Conservation (phyloP, 2,888 invertebrate species). For the Heteromurus nitidus region DNA sequence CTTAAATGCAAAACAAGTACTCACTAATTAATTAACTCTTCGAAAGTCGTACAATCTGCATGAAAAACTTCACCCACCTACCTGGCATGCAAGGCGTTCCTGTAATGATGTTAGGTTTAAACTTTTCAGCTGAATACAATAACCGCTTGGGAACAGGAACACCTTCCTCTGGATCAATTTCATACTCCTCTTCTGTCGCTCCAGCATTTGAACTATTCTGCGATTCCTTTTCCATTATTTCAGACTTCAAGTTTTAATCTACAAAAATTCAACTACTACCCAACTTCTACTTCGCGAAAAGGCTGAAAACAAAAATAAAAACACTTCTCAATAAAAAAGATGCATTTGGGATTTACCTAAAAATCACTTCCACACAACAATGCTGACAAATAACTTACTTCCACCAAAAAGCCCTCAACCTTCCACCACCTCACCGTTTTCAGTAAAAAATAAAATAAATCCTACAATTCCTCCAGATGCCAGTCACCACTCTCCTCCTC, state of each 20-base stretch:
- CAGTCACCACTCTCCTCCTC: no score
- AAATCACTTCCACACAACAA: no score
- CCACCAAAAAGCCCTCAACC: no score
- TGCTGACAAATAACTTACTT: no score
- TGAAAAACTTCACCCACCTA: slow-evolving; percentile 15
- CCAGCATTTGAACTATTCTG: no score
- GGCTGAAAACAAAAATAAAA: no score
- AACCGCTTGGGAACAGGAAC: slow-evolving; percentile 45
- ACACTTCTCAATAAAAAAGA: no score
- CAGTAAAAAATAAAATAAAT: no score
- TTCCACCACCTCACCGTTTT: no score
- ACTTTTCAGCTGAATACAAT: slow-evolving; percentile 45
- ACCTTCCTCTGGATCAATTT: slow-evolving; percentile 54
- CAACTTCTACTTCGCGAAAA: no score
- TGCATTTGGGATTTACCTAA: no score
- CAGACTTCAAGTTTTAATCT: not conserved
- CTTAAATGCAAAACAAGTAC: slow-evolving; percentile 29
- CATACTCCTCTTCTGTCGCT: slow-evolving; percentile 33
- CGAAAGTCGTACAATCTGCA: not conserved
- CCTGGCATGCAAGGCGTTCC: slow-evolving; percentile 62
- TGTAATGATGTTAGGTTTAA: slow-evolving; percentile 50
- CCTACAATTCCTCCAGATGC: no score
- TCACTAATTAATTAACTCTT: not conserved
- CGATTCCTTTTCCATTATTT: not conserved
- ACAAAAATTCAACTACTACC: not conserved